These are phyloP conservation scores for Drosophila paranaensis DNA, from an alignment of 2,888 invertebrate species.

Conservation along the genomic window DNA sequence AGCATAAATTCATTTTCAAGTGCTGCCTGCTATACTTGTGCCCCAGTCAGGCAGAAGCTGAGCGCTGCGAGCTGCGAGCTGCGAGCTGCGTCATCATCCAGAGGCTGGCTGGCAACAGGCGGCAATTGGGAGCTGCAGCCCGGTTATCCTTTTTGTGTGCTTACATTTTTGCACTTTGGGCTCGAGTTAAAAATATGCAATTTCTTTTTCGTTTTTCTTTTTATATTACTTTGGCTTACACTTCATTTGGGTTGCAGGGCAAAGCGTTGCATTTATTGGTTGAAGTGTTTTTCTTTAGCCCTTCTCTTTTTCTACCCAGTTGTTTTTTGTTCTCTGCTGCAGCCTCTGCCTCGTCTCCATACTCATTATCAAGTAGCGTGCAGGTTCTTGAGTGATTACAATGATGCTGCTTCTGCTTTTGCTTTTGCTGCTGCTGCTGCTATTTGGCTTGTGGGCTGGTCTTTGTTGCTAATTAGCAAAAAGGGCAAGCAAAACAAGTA, in stretches of 20 bases:
- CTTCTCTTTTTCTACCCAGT: constrained; percentile 38
- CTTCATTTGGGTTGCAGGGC: constrained; percentile 71
- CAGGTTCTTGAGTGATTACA: constrained; percentile 79
- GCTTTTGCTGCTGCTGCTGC: constrained; percentile 33
- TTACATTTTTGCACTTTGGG: constrained; percentile 48
- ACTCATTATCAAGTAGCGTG: constrained; percentile 74
- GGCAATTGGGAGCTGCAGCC: constrained; percentile 40
- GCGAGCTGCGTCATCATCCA: constrained; percentile 51
- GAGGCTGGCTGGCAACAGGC: constrained; percentile 29
- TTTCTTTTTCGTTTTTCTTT: constrained; percentile 42
- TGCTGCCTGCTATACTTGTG: constrained; percentile 64
- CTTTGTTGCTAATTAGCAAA: constrained; percentile 69
- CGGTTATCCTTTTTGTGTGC: constrained; percentile 72
- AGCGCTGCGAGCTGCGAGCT: constrained; percentile 32
- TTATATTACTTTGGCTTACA: constrained; percentile 72
- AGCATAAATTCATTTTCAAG: constrained; percentile 81
- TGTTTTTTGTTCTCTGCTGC: constrained; percentile 31
- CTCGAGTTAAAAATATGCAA: constrained; percentile 52
- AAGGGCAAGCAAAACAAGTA: constrained; percentile 39
- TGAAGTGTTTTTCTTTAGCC: constrained; percentile 69
- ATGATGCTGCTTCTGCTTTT: constrained; percentile 41
- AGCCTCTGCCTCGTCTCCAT: constrained; percentile 29
- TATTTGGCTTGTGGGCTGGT: constrained; percentile 40
- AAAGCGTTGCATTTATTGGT: constrained; percentile 74
- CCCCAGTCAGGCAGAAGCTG: constrained; percentile 56